Conservation (phyloP, 2,113 vertebrate species). For the Xenus cinereus region DNA sequence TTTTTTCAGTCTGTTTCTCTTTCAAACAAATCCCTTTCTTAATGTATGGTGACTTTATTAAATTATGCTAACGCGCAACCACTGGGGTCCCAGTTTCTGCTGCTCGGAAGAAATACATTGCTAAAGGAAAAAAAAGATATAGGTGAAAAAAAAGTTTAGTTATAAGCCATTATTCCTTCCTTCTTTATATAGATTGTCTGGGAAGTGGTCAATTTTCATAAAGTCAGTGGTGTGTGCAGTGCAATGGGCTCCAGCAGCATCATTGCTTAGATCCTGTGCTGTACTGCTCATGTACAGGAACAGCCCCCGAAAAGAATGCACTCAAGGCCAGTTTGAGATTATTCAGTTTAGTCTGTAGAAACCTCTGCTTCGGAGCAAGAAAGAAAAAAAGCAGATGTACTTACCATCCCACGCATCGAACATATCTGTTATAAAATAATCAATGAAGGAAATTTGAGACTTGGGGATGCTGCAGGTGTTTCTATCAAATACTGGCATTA, state of each 20-base stretch:
- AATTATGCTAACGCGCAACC: not conserved
- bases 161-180: not conserved
- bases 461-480: constrained; percentile 96
- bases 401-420: constrained; percentile 97
- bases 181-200: not conserved
- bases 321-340: not conserved
- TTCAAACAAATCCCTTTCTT: not conserved
- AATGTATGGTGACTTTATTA: not conserved
- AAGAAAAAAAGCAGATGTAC: constrained; percentile 1
- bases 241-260: not conserved
- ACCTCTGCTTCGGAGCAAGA: not conserved
- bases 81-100: not conserved
- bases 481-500: constrained; percentile 97
- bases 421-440: constrained; percentile 98
- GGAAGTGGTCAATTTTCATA: not conserved
- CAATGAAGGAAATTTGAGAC: constrained; percentile 97
- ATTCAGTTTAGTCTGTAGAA: not conserved
- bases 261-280: not conserved
- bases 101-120: not conserved
- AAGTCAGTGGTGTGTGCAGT: not conserved
- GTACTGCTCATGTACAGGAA: not conserved
- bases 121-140: not conserved
- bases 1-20: not conserved
- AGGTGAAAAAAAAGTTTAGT: not conserved
- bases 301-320: not conserved